These are phyloP conservation scores for Lysiphlebus fabarum DNA, from an alignment of 1,140 invertebrate species.

Conservation along the genomic window DNA sequence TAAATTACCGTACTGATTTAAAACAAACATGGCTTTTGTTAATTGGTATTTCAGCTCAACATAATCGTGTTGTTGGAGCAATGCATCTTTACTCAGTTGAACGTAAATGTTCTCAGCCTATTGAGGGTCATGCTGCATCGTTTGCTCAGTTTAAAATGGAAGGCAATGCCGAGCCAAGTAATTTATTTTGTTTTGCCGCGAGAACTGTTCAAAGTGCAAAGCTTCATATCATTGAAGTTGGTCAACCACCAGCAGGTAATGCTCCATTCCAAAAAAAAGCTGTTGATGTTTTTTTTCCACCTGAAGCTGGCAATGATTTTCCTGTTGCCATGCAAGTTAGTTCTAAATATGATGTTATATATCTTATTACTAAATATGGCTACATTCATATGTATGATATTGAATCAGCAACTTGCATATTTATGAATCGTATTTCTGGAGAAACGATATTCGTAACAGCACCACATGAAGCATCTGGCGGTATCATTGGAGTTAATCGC, in stretches of 20 bases:
- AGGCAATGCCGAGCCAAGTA: constrained; percentile 90
- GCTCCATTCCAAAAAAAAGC: constrained; percentile 97
- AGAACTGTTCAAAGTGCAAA: constrained; percentile 89
- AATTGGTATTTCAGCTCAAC: constrained; percentile 94
- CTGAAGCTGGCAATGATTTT: constrained; percentile 97
- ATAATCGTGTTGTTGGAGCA: constrained; percentile 95
- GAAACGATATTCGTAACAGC: constrained; percentile 99
- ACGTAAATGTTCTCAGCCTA: constrained; percentile 96
- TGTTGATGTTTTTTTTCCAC: constrained; percentile 98
- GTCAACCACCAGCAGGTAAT: constrained; percentile 90
- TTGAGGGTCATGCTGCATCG: constrained; percentile 98
- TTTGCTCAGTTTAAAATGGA: constrained; percentile 97
- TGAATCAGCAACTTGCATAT: constrained; percentile 97
- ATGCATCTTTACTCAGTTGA: constrained; percentile 99
- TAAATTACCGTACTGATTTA: constrained; percentile 96
- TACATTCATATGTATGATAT: constrained; percentile 99
- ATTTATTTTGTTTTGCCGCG: constrained; percentile 96
- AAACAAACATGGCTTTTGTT: constrained; percentile 95
- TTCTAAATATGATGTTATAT: constrained; percentile 95
- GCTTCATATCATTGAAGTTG: constrained; percentile 98
- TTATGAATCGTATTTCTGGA: constrained; percentile 98
- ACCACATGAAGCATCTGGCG: constrained; percentile 90
- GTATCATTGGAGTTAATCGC: constrained; percentile 98
- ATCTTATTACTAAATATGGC: constrained; percentile 99
- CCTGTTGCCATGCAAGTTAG: constrained; percentile 99